Conservation (phyloP, 2,797 vertebrate species). For the Sebastes variabilis region DNA sequence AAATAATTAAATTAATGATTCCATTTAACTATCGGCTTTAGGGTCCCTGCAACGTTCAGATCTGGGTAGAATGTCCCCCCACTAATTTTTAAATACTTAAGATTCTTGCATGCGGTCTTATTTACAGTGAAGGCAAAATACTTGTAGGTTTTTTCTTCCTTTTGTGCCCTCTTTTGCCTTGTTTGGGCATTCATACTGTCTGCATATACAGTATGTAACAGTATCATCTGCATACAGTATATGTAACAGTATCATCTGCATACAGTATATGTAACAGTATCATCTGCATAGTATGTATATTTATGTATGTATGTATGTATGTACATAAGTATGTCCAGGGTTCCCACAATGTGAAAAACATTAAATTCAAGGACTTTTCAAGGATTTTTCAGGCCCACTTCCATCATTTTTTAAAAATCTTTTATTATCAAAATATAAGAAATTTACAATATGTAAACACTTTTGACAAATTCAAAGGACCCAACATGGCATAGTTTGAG, state of each 20-base stretch:
- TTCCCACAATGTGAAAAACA: not conserved
- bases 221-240: not conserved
- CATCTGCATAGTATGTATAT: not conserved
- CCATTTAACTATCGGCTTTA: not conserved
- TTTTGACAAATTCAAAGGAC: not conserved
- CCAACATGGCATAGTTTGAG: not conserved
- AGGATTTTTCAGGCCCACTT: not conserved
- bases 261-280: not conserved
- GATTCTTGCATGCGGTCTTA: not conserved
- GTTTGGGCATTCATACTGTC: not conserved
- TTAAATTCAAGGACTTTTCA: not conserved
- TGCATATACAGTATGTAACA: not conserved
- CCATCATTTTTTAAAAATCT: not conserved
- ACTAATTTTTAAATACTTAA: not conserved
- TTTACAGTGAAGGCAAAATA: not conserved
- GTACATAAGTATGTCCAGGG: not conserved
- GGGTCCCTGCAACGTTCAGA: not conserved
- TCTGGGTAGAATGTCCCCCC: not conserved
- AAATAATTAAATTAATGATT: conserved; percentile 7
- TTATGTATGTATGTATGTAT: too few species aligned
- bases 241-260: not conserved
- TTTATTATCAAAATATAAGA: too few species aligned
- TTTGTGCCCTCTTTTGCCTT: not conserved
- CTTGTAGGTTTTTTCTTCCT: not conserved
- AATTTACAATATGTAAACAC: too few species aligned